A percentile compares a stretch with the other conserved stretches of the same genome.
These are phyloP conservation scores for Clepsis dumicolana DNA, from an alignment of 2,888 invertebrate species.

Conservation along the genomic window DNA sequence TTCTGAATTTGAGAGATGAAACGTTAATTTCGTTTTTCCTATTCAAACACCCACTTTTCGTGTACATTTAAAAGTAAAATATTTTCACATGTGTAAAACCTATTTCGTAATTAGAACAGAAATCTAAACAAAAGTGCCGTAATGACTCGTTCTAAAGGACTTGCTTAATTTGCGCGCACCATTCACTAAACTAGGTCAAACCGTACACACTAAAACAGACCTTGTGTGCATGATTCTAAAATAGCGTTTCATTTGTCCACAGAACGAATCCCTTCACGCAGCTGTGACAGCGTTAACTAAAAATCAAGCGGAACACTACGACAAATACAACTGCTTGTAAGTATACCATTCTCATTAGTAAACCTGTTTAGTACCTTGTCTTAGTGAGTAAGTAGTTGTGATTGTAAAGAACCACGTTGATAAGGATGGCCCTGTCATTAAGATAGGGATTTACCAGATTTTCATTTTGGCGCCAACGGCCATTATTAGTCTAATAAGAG, in stretches of 20 bases:
- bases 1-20: too few relatives aligned
- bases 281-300: conserved; percentile 89
- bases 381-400: neutral
- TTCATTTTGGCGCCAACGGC: too few relatives aligned
- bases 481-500: too few relatives aligned
- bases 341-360: conserved; percentile 58
- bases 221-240: conserved; percentile 5
- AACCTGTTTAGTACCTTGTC: neutral
- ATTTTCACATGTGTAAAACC: neutral
- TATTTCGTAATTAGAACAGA: neutral
- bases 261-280: conserved; percentile 89
- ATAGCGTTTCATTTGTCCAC: conserved; percentile 57
- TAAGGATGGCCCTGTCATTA: neutral
- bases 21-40: too few relatives aligned
- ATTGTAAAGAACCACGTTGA: neutral
- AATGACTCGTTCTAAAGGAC: conserved; percentile 17
- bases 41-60: too few relatives aligned
- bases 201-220: neutral
- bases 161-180: conserved; percentile 36
- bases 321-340: conserved; percentile 87
- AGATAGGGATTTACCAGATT: too few relatives aligned
- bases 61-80: too few relatives aligned
- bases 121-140: conserved; percentile 16
- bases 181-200: conserved; percentile 22
- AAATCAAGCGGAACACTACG: conserved; percentile 86